Evolutionary conservation across 2,113 vertebrate species (phyloP).

Genomic region (Cromileptes altivelis): DNA sequence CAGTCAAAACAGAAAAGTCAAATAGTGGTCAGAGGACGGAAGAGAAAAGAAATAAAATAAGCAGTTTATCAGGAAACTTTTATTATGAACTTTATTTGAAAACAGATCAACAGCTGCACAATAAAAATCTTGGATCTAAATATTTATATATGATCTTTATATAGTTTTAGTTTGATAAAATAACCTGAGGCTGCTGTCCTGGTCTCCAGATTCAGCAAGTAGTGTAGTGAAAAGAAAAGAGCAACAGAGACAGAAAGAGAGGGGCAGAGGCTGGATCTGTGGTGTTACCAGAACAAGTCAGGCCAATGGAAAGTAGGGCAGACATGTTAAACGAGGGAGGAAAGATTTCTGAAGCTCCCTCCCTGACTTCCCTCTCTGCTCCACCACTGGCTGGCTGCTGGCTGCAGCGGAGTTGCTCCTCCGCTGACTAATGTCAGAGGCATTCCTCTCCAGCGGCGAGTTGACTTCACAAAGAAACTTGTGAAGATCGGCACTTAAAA

Average conservation of each 20-base stretch:
- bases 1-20: slow-evolving; percentile 56
- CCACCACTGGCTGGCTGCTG: slow-evolving; percentile 24
- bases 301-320: slow-evolving; percentile 75
- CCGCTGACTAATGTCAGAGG: slow-evolving; percentile 72
- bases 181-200: not conserved
- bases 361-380: slow-evolving; percentile 47
- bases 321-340: slow-evolving; percentile 68
- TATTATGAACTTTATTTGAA: not conserved
- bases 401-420: slow-evolving; percentile 25
- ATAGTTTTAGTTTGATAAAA: slow-evolving; percentile 40
- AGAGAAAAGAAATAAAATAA: slow-evolving; percentile 16
- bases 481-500: slow-evolving; percentile 40
- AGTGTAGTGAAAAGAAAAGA: slow-evolving; percentile 35
- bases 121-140: not conserved
- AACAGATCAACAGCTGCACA: not conserved
- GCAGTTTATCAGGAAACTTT: not conserved
- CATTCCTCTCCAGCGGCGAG: slow-evolving; percentile 58
- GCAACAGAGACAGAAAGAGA: slow-evolving; percentile 9
- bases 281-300: slow-evolving; percentile 67
- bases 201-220: slow-evolving; percentile 35
- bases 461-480: slow-evolving; percentile 53
- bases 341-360: slow-evolving; percentile 60
- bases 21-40: slow-evolving; percentile 23
- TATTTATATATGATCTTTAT: not conserved
- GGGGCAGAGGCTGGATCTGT: slow-evolving; percentile 45